These are phyloP conservation scores for Dissostichus mawsoni DNA, from an alignment of 2,113 vertebrate species.

Conservation along the genomic window DNA sequence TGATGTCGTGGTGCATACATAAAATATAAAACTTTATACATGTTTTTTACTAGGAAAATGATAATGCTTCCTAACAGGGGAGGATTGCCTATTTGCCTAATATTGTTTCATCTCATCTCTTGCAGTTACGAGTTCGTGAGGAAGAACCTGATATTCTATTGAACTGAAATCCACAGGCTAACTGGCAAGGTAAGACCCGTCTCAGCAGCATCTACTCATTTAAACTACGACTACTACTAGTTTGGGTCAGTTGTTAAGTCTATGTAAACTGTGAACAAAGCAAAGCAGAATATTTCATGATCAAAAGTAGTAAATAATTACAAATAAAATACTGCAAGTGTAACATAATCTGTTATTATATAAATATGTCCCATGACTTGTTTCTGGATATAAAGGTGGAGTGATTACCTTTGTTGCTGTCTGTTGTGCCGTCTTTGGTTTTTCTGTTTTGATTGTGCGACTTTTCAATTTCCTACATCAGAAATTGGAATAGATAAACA, in stretches of 20 bases:
- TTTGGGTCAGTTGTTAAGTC: too few species aligned
- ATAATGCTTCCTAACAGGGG: constrained; percentile 5
- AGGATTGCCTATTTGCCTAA: constrained; percentile 11
- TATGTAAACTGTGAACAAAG: neutral
- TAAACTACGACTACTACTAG: too few species aligned
- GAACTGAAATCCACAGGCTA: constrained; percentile 94
- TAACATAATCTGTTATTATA: neutral
- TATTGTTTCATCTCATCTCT: constrained; percentile 43
- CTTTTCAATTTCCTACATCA: constrained; percentile 95
- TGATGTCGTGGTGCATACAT: too few species aligned
- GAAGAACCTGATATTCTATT: constrained; percentile 93
- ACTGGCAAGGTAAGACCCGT: constrained; percentile 91
- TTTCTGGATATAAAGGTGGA: neutral
- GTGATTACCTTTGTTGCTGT: constrained; percentile 93
- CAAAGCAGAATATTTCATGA: neutral
- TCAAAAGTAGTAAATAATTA: neutral
- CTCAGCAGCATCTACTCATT: neutral
- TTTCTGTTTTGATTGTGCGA: constrained; percentile 98
- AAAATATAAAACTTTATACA: neutral
- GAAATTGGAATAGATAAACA: constrained; percentile 20
- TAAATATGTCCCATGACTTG: neutral
- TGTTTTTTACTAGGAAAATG: neutral
- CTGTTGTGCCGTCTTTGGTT: constrained; percentile 96
- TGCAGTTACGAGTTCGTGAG: constrained; percentile 96
- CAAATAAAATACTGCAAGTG: neutral